These are phyloP conservation scores for Ptychadena robeensis DNA, from an alignment of 2,797 vertebrate genomes.

Conservation along the genomic window DNA sequence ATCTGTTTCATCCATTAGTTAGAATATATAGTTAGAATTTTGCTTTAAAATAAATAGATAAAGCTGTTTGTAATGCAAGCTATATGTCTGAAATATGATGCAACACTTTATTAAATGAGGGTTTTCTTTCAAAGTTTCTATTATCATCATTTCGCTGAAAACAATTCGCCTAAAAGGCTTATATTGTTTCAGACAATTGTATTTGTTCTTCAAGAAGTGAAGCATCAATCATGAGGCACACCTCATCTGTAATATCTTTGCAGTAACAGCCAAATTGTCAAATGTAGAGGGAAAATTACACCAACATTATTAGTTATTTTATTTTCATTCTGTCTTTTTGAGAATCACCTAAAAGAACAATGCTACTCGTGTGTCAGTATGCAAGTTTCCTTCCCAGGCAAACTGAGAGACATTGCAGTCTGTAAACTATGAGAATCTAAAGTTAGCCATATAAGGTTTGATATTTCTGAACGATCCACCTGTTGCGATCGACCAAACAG, in stretches of 20 bases:
- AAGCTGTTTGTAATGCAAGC: conserved; percentile 18
- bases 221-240: conserved; percentile 43
- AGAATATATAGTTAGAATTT: not conserved
- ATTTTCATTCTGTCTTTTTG: not conserved
- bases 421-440: too few species aligned
- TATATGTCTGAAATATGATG: conserved; percentile 25
- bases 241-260: conserved; percentile 11
- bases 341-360: not conserved
- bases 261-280: conserved; percentile 24
- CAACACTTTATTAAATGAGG: conserved; percentile 11
- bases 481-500: too few species aligned
- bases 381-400: not conserved
- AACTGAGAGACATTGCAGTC: too few species aligned
- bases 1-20: not conserved
- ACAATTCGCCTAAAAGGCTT: conserved; percentile 44
- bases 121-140: conserved; percentile 31
- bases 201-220: conserved; percentile 41
- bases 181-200: conserved; percentile 21
- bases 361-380: not conserved
- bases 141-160: conserved; percentile 23
- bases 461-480: too few species aligned
- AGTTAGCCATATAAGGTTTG: too few species aligned
- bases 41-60: not conserved
- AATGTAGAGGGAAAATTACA: conserved; percentile 43
- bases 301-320: conserved; percentile 30